Evolutionary conservation across 2,113 vertebrate species (phyloP).

Genomic region (Burhinus oedicnemus): DNA sequence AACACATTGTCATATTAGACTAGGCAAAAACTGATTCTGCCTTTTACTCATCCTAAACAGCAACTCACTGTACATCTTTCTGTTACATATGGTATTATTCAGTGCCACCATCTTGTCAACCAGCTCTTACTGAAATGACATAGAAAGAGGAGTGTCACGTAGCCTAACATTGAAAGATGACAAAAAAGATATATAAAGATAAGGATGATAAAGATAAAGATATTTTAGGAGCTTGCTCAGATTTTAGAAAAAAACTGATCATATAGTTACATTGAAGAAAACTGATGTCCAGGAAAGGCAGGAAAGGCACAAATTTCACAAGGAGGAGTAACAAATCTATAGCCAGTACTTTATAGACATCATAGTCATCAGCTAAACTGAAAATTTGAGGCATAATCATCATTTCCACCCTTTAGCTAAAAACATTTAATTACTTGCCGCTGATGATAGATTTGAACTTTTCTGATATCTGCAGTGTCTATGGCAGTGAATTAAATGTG

Average conservation of each 20-base stretch:
- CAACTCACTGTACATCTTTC: neutral
- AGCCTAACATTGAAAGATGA: neutral
- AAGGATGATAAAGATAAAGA: neutral
- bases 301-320: neutral
- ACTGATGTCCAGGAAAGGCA: neutral
- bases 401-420: neutral
- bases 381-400: neutral
- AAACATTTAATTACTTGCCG: neutral
- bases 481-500: neutral
- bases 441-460: neutral
- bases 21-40: neutral
- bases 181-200: neutral
- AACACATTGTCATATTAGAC: too few species aligned
- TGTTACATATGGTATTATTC: neutral
- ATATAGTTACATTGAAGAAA: neutral
- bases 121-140: neutral
- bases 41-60: neutral
- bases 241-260: neutral
- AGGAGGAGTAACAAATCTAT: neutral
- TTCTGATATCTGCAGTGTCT: neutral
- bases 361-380: neutral
- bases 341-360: neutral
- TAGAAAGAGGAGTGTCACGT: neutral
- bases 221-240: neutral
- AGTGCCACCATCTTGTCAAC: neutral